Conservation (phyloP, 2,113 vertebrate species). For the human region GRCh38 chr7:137298001-137298500, state of each 20-base stretch:
- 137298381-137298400: background rate
- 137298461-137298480: background rate
- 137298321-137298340: background rate
- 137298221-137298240: conserved; percentile 47
- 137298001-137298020: background rate
- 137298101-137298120: background rate
- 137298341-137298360: background rate
- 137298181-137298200: background rate
- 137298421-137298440: background rate
- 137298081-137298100: background rate
- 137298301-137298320: background rate
- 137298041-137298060: background rate
- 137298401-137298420: background rate
- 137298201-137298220: conserved; percentile 54
- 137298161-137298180: conserved; percentile 18
- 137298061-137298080: background rate
- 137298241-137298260: conserved; percentile 8
- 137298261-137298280: conserved; percentile 32
- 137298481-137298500: background rate
- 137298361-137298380: background rate
- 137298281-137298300: background rate
- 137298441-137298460: background rate
- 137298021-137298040: background rate
- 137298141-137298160: background rate
- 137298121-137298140: background rate